These are phyloP conservation scores for Ambastaia sidthimunki DNA, from an alignment of 2,797 vertebrate genomes.

Conservation along the genomic window DNA sequence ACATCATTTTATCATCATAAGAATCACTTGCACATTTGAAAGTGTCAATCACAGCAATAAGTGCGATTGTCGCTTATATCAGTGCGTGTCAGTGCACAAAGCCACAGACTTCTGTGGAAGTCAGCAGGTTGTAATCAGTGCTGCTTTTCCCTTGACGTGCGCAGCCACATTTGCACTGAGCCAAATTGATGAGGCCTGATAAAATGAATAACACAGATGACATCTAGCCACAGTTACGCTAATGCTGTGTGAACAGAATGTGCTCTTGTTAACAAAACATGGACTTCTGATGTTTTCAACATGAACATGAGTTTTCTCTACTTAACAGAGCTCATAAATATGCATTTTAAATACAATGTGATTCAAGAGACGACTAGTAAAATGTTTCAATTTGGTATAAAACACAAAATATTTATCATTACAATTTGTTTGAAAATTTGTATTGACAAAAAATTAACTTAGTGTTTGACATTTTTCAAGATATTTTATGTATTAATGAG, in stretches of 20 bases:
- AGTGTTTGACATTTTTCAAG: no score
- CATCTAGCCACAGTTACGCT: slow-evolving; percentile 43
- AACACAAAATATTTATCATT: no score
- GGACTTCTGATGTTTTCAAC: no score
- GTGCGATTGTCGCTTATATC: background rate
- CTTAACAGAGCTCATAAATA: no score
- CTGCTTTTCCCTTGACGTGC: slow-evolving; percentile 37
- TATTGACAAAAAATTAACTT: no score
- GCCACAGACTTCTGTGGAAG: slow-evolving; percentile 17
- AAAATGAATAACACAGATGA: slow-evolving; percentile 28
- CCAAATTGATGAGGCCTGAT: slow-evolving; percentile 55
- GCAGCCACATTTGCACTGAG: slow-evolving; percentile 30
- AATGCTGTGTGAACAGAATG: background rate
- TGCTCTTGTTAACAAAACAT: no score
- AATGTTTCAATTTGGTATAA: no score
- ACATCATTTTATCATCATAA: background rate
- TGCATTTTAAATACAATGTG: no score
- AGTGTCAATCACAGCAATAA: background rate
- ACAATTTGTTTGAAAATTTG: no score
- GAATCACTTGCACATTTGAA: background rate
- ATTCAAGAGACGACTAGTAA: no score
- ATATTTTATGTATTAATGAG: no score
- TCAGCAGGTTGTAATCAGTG: slow-evolving; percentile 48
- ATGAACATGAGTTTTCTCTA: no score
- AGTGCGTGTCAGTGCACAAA: background rate